These are phyloP conservation scores for Notoglanidium macrostoma DNA, from an alignment of 2,797 vertebrate species.

Conservation along the genomic window DNA sequence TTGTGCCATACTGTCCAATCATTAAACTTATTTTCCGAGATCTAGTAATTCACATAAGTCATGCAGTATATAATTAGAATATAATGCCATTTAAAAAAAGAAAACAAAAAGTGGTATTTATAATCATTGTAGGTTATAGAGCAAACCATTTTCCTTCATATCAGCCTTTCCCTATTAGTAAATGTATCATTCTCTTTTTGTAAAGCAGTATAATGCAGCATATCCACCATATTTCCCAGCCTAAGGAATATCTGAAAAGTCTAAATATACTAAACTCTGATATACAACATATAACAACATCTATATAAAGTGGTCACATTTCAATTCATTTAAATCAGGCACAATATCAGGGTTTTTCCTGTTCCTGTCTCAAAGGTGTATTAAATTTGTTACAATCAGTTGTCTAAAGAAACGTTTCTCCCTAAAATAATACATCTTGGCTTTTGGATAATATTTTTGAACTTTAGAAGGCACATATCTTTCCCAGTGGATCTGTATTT, in stretches of 20 bases:
- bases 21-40: constrained; percentile 4
- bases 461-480: background rate
- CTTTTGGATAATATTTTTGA: background rate
- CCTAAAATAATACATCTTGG: background rate
- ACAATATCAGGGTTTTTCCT: background rate
- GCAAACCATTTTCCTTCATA: background rate
- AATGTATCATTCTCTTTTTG: background rate
- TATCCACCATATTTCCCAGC: background rate
- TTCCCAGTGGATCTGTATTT: background rate
- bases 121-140: background rate
- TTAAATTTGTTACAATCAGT: background rate
- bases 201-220: background rate
- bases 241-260: background rate
- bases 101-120: background rate
- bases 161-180: background rate
- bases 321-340: background rate
- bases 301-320: background rate
- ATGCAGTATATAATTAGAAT: constrained; percentile 11
- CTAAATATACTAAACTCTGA: background rate
- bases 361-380: background rate
- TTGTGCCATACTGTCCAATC: background rate
- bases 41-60: background rate
- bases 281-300: background rate
- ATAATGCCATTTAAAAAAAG: background rate
- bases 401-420: background rate